These are phyloP conservation scores for Papilio xuthus DNA, from an alignment of 1,140 invertebrate species.

Conservation along the genomic window DNA sequence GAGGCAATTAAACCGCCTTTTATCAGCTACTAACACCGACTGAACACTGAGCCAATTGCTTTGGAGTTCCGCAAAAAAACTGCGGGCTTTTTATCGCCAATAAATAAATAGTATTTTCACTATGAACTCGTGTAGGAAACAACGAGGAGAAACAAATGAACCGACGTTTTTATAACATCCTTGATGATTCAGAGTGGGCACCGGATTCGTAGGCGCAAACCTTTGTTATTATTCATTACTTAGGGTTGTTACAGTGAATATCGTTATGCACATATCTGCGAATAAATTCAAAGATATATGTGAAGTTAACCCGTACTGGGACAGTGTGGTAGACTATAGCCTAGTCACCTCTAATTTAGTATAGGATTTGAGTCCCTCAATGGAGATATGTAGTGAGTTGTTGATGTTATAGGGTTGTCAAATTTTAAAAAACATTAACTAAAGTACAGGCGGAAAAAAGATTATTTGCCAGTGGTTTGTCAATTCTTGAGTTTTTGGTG, in stretches of 20 bases:
- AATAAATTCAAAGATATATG: no score
- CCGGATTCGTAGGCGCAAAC: background rate
- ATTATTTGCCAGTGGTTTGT: no score
- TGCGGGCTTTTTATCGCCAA: slow-evolving; percentile 27
- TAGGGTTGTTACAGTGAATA: no score
- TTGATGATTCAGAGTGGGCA: slow-evolving; percentile 23
- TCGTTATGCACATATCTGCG: no score
- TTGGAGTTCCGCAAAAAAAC: slow-evolving; percentile 18
- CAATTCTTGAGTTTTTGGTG: no score
- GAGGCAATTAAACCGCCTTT: slow-evolving; percentile 29
- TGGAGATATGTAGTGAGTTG: no score
- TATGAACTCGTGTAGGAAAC: slow-evolving; percentile 14
- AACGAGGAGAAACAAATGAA: background rate
- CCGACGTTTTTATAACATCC: slow-evolving; percentile 32
- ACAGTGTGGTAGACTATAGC: no score
- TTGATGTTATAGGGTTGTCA: background rate
- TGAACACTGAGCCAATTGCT: background rate
- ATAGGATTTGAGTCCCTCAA: no score
- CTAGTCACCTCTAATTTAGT: no score
- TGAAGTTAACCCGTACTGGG: no score
- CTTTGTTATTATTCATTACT: slow-evolving; percentile 23
- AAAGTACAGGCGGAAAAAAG: no score
- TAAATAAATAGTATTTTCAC: slow-evolving; percentile 29
- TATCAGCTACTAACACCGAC: slow-evolving; percentile 20
- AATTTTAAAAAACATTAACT: no score